These are phyloP conservation scores for Pholis gunnellus DNA, from an alignment of 2,113 vertebrate species.

Conservation along the genomic window DNA sequence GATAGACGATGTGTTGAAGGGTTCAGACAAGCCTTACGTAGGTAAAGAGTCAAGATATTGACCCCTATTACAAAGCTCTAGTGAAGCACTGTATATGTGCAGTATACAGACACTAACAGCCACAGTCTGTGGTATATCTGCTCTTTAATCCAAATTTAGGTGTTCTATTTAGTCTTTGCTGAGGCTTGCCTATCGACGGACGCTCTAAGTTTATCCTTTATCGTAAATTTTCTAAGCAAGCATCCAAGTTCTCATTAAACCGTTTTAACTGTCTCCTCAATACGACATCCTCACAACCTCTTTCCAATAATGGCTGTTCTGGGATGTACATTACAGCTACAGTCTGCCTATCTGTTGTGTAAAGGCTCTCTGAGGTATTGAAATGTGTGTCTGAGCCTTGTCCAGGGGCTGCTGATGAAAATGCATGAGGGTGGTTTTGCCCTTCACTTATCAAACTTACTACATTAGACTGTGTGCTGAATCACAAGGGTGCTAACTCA, in stretches of 20 bases:
- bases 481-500: conserved; percentile 72
- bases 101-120: conserved; percentile 21
- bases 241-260: conserved; percentile 77
- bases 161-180: conserved; percentile 67
- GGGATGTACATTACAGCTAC: conserved; percentile 77
- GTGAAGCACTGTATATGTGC: conserved; percentile 40
- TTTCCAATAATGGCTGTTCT: conserved; percentile 73
- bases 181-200: conserved; percentile 58
- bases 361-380: conserved; percentile 78
- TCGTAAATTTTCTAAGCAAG: conserved; percentile 77
- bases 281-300: conserved; percentile 68
- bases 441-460: conserved; percentile 84
- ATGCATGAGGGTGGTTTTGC: conserved; percentile 78
- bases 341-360: conserved; percentile 72
- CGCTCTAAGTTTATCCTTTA: conserved; percentile 62
- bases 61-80: conserved; percentile 47
- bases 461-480: conserved; percentile 73
- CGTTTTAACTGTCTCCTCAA: conserved; percentile 73
- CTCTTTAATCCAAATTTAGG: conserved; percentile 77
- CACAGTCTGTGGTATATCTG: conserved; percentile 24
- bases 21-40: conserved; percentile 65
- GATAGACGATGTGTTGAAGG: conserved; percentile 66
- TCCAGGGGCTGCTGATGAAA: conserved; percentile 77
- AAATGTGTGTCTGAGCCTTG: conserved; percentile 77
- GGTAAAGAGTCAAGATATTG: conserved; percentile 50